Base-by-base conservation (phyloP, 2,888 invertebrate species). In the Ennomos quercinarius region DNA sequence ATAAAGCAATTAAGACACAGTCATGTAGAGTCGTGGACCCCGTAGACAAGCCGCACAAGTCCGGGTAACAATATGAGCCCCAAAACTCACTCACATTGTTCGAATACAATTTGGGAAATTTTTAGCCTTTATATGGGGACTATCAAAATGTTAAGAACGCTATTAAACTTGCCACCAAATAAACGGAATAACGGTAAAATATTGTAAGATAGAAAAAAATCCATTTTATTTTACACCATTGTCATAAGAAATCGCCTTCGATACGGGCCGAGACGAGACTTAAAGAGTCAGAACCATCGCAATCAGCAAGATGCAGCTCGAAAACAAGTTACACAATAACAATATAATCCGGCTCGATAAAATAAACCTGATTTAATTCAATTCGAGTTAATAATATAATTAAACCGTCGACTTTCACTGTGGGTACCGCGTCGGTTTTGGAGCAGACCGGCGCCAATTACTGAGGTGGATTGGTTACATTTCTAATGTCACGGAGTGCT, bases 401-500 rank as follows among this genome's bases (percentile, higher is more conserved):
- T 57, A 52, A 52, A 51, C 47, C 43, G 51, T 43, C 43, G 6
- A 52, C 57, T 57, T 57, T 57, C 57, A 43, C 57, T 50, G 12
- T 42, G n/a, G 42, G 10, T 36, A 35, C 12, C 12, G 37, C 48
- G 39, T 10, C 5, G 48, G 12, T 56, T n/a, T 35, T 27, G 37
- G 11, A 17, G 13, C 43, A 42, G 4, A 1, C 37, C 50, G 41
- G 27, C n/a, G 41, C 41, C 46, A 51, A 40, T 51, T 51, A 43
- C 35, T 12, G 44, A 36, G 9, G 43, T 6, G 27, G 50, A 11
- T n/a, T 17, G 40, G n/a, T 6, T 36, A 38, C 41, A 27, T 47
- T 52, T 57, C 46, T 57, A 57, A 51, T 47, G 57, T 47, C 51
- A 57, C 47, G 41, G 47, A 10, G 10, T 47, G 46, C 10, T 8